These are phyloP conservation scores for Eristalis pertinax DNA, from an alignment of 2,888 invertebrate species.

Conservation along the genomic window DNA sequence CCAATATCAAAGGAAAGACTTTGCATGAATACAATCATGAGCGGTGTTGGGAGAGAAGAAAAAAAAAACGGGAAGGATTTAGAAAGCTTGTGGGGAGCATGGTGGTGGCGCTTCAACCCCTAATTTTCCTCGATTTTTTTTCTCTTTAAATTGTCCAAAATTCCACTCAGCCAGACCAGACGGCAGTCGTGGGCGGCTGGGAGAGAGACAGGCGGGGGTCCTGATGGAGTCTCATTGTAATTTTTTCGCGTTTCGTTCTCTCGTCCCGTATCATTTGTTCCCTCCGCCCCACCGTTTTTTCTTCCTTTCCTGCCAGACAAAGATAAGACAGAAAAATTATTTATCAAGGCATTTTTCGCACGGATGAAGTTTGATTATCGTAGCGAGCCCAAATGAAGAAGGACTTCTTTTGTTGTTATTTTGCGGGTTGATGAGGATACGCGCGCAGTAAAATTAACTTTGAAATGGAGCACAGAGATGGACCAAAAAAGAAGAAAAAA, in stretches of 20 bases:
- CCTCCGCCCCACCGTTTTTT: background rate
- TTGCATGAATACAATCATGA: slow-evolving; percentile 44
- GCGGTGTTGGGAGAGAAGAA: slow-evolving; percentile 16
- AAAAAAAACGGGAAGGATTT: slow-evolving; percentile 42
- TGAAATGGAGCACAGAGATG: background rate
- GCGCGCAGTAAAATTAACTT: slow-evolving; percentile 54
- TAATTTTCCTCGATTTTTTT: slow-evolving; percentile 24
- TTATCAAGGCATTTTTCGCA: slow-evolving; percentile 70
- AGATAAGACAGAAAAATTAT: slow-evolving; percentile 66
- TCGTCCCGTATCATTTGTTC: background rate
- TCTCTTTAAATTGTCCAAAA: slow-evolving; percentile 38
- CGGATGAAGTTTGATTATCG: slow-evolving; percentile 70
- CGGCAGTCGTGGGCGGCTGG: background rate
- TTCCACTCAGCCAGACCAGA: slow-evolving; percentile 6
- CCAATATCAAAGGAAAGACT: slow-evolving; percentile 63
- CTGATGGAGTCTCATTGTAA: slow-evolving; percentile 50
- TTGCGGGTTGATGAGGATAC: slow-evolving; percentile 20
- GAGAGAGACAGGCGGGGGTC: slow-evolving; percentile 12
- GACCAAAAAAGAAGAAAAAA: slow-evolving; percentile 36
- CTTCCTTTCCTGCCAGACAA: slow-evolving; percentile 48
- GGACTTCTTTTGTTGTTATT: slow-evolving; percentile 49
- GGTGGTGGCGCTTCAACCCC: slow-evolving; percentile 36
- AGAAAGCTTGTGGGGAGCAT: slow-evolving; percentile 19
- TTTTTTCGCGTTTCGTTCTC: slow-evolving; percentile 38
- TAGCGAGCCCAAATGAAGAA: slow-evolving; percentile 53